phyloP scores from a whole-genome alignment of 92 coral and sea anemone genomes.

The Blastomussa wellsi region DNA sequence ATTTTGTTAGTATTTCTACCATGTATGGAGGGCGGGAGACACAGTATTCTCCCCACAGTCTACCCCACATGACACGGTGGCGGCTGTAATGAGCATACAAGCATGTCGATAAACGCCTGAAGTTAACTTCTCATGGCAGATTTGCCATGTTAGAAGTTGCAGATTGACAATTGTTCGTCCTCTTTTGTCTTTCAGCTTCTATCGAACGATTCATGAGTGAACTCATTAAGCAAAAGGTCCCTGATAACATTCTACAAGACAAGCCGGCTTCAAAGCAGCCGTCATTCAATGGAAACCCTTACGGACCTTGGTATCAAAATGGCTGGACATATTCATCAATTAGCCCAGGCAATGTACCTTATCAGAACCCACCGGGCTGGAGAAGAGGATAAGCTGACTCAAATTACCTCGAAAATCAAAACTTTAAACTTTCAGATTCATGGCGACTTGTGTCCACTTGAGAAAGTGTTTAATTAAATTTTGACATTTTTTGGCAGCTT shows the following conservation, averaged over 20 bases:
- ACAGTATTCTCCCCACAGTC: too few relatives aligned
- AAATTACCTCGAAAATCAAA: background rate
- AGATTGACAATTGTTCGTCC: background rate
- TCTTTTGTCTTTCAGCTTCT: constrained; percentile 34
- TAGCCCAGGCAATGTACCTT: constrained; percentile 2
- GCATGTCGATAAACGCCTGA: too few relatives aligned
- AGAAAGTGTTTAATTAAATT: too few relatives aligned
- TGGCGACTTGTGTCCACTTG: background rate
- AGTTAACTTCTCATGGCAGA: too few relatives aligned
- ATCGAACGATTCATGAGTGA: constrained; percentile 57
- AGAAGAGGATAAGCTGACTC: constrained; percentile 19
- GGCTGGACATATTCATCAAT: constrained; percentile 16
- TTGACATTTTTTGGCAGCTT: too few relatives aligned
- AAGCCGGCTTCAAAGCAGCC: background rate
- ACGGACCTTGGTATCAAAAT: constrained; percentile 39
- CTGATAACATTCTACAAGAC: constrained; percentile 19
- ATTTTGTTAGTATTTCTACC: too few relatives aligned
- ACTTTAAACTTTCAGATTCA: background rate
- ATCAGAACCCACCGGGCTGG: constrained; percentile 47
- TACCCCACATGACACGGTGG: too few relatives aligned
- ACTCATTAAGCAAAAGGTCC: constrained; percentile 35
- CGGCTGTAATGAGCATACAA: too few relatives aligned
- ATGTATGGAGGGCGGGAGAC: too few relatives aligned
- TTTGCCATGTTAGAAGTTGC: too few relatives aligned
- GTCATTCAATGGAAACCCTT: background rate